These are phyloP conservation scores for Drosophila paramelanica DNA, from an alignment of 2,888 invertebrate species.

Conservation along the genomic window DNA sequence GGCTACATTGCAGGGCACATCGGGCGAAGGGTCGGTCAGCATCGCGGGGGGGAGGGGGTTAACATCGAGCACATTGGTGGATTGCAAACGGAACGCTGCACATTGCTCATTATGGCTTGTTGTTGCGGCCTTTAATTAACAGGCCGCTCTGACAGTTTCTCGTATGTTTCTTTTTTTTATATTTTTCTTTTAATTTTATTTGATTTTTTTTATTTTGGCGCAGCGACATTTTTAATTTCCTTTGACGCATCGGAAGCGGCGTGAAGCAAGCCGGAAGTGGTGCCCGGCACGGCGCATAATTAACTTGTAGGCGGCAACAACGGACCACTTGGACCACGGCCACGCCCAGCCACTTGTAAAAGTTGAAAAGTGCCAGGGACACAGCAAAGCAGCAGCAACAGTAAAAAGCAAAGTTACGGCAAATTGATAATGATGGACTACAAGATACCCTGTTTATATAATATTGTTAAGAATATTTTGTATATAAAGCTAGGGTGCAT, in stretches of 20 bases:
- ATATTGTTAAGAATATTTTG: too few relatives aligned
- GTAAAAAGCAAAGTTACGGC: background rate
- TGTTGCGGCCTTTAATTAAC: conserved; percentile 70
- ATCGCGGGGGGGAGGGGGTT: background rate
- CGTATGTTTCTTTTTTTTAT: background rate
- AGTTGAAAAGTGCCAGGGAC: conserved; percentile 30
- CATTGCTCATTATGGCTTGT: conserved; percentile 53
- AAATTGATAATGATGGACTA: background rate
- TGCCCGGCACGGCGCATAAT: conserved; percentile 63
- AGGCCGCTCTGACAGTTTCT: conserved; percentile 30
- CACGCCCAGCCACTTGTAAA: conserved; percentile 48
- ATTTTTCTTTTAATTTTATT: background rate
- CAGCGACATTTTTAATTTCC: conserved; percentile 79
- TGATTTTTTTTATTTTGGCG: conserved; percentile 9
- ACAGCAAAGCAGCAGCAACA: background rate
- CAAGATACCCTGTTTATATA: conserved; percentile 1
- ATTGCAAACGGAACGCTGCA: conserved; percentile 5
- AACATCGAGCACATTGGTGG: conserved; percentile 1
- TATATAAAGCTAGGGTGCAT: too few relatives aligned
- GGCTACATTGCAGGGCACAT: conserved; percentile 21
- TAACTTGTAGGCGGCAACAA: conserved; percentile 64
- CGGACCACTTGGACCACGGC: conserved; percentile 45
- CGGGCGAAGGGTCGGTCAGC: background rate
- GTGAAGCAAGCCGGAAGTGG: conserved; percentile 69
- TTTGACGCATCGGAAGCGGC: conserved; percentile 64